These are phyloP conservation scores for Pimephales promelas DNA, from an alignment of 2,113 vertebrate species.

Conservation along the genomic window DNA sequence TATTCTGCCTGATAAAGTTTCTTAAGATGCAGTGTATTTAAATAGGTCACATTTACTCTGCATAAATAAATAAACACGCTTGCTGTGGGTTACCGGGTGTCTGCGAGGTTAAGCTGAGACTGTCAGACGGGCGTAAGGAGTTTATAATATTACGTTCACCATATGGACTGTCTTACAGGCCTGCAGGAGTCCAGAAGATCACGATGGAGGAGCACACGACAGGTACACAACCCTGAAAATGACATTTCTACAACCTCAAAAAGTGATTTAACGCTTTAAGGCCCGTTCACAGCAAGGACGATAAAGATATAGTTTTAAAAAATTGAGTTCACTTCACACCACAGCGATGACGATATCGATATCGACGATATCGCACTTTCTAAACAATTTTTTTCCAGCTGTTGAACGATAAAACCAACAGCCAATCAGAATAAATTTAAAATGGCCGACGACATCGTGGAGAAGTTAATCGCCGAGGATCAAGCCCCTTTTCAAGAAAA, in stretches of 20 bases:
- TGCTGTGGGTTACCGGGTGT: neutral
- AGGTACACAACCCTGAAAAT: neutral
- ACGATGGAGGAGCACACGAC: neutral
- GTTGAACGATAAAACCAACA: too few species aligned
- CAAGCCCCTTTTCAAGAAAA: too few species aligned
- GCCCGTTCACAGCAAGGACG: too few species aligned
- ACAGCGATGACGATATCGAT: too few species aligned
- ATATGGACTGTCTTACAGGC: slow-evolving; percentile 18
- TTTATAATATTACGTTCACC: neutral
- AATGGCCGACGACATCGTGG: too few species aligned
- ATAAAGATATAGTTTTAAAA: too few species aligned
- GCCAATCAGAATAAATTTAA: too few species aligned
- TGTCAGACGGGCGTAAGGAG: slow-evolving; percentile 9
- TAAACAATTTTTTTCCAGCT: too few species aligned
- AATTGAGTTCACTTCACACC: too few species aligned
- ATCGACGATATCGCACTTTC: too few species aligned
- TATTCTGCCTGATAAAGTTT: neutral
- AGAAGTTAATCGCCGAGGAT: too few species aligned
- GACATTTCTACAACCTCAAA: neutral
- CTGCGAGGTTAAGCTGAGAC: slow-evolving; percentile 10
- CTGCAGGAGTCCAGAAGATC: slow-evolving; percentile 25
- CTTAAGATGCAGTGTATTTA: neutral
- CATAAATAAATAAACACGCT: too few species aligned
- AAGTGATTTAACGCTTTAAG: neutral
- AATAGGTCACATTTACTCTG: neutral